A percentile compares a stretch with the other conserved stretches of the same genome.
Conservation (phyloP, 2,113 vertebrate genomes). For the Varanus salvator region DNA sequence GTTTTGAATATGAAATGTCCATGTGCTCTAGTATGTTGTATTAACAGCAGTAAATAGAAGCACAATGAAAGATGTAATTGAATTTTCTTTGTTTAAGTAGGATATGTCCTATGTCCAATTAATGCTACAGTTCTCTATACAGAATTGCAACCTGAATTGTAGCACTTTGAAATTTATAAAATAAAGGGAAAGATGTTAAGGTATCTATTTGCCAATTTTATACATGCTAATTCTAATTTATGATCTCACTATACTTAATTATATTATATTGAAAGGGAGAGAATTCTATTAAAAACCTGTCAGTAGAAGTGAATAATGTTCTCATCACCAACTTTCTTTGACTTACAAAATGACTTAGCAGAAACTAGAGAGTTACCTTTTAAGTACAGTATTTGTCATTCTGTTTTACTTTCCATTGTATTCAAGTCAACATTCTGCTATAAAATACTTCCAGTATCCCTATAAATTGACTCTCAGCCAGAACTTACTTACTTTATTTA, state of each 20-base stretch:
- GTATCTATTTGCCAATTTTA: background rate
- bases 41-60: background rate
- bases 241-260: slow-evolving; percentile 3
- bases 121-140: background rate
- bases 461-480: background rate
- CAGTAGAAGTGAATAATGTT: background rate
- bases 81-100: background rate
- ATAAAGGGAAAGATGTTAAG: background rate
- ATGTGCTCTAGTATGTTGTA: background rate
- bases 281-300: slow-evolving; percentile 1
- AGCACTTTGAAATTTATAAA: background rate
- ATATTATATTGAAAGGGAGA: background rate
- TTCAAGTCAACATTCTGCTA: background rate
- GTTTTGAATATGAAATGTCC: background rate
- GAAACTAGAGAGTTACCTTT: background rate
- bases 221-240: background rate
- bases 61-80: background rate
- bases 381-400: background rate
- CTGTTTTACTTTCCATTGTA: background rate
- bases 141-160: background rate
- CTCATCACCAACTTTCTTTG: background rate
- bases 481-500: too few species aligned
- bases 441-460: background rate
- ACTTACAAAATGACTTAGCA: background rate
- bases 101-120: background rate